Evolutionary conservation across 2,888 invertebrate genomes (phyloP), one percentile per base, ranked within the genome.

Genomic region (Tridacna gigas): DNA sequence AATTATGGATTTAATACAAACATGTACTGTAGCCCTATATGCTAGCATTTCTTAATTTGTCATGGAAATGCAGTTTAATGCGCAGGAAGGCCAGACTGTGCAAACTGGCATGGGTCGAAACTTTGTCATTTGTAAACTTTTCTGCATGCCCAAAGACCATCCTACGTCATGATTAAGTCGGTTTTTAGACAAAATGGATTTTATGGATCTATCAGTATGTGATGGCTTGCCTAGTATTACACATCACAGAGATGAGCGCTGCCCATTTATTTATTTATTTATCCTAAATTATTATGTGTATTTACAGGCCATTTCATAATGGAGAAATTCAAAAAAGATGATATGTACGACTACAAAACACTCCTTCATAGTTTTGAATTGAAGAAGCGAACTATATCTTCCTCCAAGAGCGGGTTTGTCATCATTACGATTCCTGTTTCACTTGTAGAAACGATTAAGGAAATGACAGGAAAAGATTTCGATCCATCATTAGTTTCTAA

Each of bases 361-460:
- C 74, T 90, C 3, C 77, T 79, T 12, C 60, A 88, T 11, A 87
- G 87, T 75, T 60, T 90, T 26, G 90, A 90, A 77, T 84, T 82
- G 2, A 90, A 90, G 48, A 90, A 90, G 47, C 76, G 88, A 56
- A 85, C 79, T 56, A 86, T 89, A 13, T 80, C 77, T 18, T 80
- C 83, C 56, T 73, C 51, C 13, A 81, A 77, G 4, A 65, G 60
- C 0, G 86, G 85, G 3, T 87, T 88, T 79, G 84, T 90, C 12
- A 89, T 78, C n/a, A 47, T 25, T 7, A 79, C 74, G 48, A 63
- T 84, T 28, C 84, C 84, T 15, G 61, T 82, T 15, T 37, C 74
- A 18, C 22, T 84, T 0, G 51, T 66, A 9, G 63, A 84, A 2
- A 66, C 67, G 0, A 86, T 83, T 71, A 76, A 83, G 71, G 73